Evolutionary conservation across 2,113 vertebrate genomes (phyloP), one percentile per base, ranked within the genome.

Genomic region (Apaloderma vittatum): DNA sequence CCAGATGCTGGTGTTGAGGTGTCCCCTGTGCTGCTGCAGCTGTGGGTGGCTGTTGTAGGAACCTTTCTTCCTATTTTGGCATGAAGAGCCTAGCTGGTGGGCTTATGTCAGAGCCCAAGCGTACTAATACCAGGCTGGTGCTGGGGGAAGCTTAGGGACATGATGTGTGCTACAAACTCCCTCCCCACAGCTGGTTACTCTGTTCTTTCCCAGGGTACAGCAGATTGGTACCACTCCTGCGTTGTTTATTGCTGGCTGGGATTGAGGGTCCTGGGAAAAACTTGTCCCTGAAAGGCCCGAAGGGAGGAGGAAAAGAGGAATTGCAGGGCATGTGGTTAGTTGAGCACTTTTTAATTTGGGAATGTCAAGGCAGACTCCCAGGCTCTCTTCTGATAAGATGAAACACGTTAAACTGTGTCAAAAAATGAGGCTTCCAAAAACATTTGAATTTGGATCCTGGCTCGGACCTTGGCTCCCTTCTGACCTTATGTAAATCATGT

Each of bases 321-420:
- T 70, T 55, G 54, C 26, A 29, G 75, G 76, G 40, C 65, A 26
- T 32, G 20, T 62, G 49, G 45, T 86, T 91, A 91, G 57, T 32
- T 91, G 88, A 91, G 48, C 65, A 19, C 73, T 86, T 67, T 77
- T 62, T 78, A 89, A 72, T 81, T 92, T 89, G 80, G 88, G 73
- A 92, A 89, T 1, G 1, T 84, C 61, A 54, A 92, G 73, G 65
- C 88, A 87, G 54, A 26, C 46, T 97, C 70, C 40, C 73, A 92
- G 83, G 58, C 86, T 92, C 76, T 95, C 83, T 81, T 84, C 83
- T 94, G 92, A 95, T 96, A 96, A 94, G 94, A 90, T 66, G 82
- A 92, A 94, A 83, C 82, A 26, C 46, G 68, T 73, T 29, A 82
- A 94, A 89, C 61, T 70, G 66, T 95, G 86, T 95, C 94, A 94